Conservation (phyloP, 92 coral and sea anemone genomes). For the Ricordea florida region DNA sequence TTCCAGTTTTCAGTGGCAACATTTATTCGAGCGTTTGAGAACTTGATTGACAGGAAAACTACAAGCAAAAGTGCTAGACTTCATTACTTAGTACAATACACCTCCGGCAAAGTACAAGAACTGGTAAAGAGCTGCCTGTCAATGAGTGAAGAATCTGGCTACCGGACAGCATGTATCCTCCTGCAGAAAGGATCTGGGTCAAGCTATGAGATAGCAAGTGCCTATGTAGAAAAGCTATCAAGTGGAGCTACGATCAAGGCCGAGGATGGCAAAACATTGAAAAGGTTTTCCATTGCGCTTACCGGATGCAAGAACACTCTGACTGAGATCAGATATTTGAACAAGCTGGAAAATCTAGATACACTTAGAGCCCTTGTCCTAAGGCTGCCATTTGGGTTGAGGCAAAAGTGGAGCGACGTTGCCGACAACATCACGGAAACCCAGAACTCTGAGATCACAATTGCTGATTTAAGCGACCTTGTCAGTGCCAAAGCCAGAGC, state of each 20-base stretch:
- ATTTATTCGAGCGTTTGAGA: slow-evolving; percentile 35
- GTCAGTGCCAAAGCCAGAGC: slow-evolving; percentile 44
- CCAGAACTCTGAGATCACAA: slow-evolving; percentile 28
- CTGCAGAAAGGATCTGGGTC: slow-evolving; percentile 16
- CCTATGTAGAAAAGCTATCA: slow-evolving; percentile 5
- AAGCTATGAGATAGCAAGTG: slow-evolving; percentile 7
- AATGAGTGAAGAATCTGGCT: background rate
- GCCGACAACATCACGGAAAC: slow-evolving; percentile 37
- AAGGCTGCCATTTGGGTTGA: slow-evolving; percentile 44
- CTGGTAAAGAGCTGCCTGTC: slow-evolving; percentile 9
- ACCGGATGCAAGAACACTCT: slow-evolving; percentile 43
- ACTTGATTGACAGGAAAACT: slow-evolving; percentile 11
- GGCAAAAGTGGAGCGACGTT: slow-evolving; percentile 45
- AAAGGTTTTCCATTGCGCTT: slow-evolving; percentile 9
- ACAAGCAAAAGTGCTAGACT: background rate
- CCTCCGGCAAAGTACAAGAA: slow-evolving; percentile 2
- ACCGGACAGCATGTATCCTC: background rate
- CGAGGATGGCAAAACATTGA: slow-evolving; percentile 6
- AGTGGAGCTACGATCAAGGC: background rate
- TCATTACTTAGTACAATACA: background rate
- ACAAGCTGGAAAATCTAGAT: slow-evolving; percentile 64
- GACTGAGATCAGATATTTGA: slow-evolving; percentile 46
- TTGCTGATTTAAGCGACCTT: slow-evolving; percentile 28
- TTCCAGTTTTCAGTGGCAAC: slow-evolving; percentile 28
- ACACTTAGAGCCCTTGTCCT: slow-evolving; percentile 26